These are phyloP conservation scores for Apteryx owenii DNA, from an alignment of 2,113 vertebrate genomes.

Conservation along the genomic window DNA sequence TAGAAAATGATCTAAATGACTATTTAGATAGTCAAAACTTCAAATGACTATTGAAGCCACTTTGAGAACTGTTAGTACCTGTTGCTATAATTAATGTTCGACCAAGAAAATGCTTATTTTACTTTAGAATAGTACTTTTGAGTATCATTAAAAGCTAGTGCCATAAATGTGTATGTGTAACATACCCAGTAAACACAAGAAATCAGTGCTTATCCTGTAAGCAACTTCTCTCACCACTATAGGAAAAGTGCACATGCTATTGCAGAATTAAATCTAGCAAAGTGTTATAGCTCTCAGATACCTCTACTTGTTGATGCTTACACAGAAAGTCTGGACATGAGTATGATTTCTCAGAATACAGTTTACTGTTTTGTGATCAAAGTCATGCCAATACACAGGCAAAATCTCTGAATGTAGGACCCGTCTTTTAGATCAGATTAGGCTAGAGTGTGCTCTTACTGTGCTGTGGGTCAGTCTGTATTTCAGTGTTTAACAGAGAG, in stretches of 20 bases:
- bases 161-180: background rate
- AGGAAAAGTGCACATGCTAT: background rate
- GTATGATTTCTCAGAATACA: background rate
- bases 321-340: background rate
- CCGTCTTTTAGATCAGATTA: background rate
- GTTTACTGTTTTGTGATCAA: background rate
- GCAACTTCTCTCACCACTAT: background rate
- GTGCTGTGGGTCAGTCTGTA: background rate
- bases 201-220: background rate
- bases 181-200: background rate
- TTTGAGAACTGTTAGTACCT: background rate
- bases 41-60: slow-evolving; percentile 22
- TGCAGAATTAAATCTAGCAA: background rate
- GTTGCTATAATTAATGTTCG: slow-evolving; percentile 29
- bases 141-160: slow-evolving; percentile 13
- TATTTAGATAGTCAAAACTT: background rate
- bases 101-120: slow-evolving; percentile 47
- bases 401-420: background rate
- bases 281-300: background rate
- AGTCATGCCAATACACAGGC: background rate
- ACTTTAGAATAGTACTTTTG: slow-evolving; percentile 2
- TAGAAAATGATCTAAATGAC: background rate
- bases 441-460: background rate
- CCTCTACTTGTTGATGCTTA: background rate
- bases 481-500: background rate